Base-by-base conservation (phyloP, 2,113 vertebrate genomes). In the Ursus arctos region DNA sequence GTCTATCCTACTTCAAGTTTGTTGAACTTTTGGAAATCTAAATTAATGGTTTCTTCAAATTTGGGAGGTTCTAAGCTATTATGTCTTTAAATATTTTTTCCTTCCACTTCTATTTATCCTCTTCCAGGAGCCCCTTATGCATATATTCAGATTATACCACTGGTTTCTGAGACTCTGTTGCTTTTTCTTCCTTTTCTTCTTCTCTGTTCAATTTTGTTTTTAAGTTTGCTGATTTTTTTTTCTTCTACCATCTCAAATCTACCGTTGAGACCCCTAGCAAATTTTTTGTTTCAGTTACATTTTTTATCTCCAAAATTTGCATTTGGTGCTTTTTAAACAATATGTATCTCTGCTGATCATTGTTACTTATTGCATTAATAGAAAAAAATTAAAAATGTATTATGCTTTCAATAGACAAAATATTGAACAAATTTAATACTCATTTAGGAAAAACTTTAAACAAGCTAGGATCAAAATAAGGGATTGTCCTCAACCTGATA, bases 41-140 rank as follows among this genome's bases (percentile, higher is more conserved):
- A 83, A 65, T 63, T 13, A 24, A 43, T 83, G n/a, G n/a, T 76
- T 90, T 94, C n/a, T 95, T 90, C 67, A 55, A 65, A 95, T 76
- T 55, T 43, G 36, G 21, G 11, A 71, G 36, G 61, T 80, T 80
- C 88, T 80, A 28, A 81, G 40, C 22, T 80, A 81, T 36, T 80
- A 49, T 49, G 31, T 91, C 61, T 91, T 33, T 47, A 90, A 83
- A 74, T n/a, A 55, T n/a, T 95, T 65, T 92, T 90, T 55, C 57
- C 57, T 67, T 19, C 43, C 7, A 31, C 88, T 81, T 72, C 31
- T 80, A 21, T 83, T 65, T 95, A 31, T 49, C 22, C 22, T 57
- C 5, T 84, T 49, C 49, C 36, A 13, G 31, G 80, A 84, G 22
- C 67, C 22, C 22, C 57, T 67, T 95, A 36, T 53, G 59, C 11